Base-by-base conservation (phyloP, 2,113 vertebrate species). In the Syngnathoides biaculeatus region DNA sequence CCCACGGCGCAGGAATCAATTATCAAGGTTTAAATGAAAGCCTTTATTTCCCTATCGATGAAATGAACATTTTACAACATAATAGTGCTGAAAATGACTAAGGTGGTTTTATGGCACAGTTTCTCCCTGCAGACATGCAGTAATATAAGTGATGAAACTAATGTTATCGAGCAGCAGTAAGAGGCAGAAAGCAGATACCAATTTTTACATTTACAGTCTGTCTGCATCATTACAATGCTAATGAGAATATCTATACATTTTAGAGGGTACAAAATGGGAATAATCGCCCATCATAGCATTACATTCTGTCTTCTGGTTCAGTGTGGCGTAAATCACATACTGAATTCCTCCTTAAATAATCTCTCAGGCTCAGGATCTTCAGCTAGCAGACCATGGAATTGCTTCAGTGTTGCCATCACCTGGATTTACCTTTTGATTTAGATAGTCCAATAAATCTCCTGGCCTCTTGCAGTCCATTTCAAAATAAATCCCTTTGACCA, bases 401-500 rank as follows among this genome's bases (percentile, higher is more conserved):
- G 73, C 75, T 66, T 61, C 62, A 26, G 35, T 73, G 72, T 71
- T 65, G 55, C 68, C 64, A 55, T 81, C 66, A 72, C 38, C 38
- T 42, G 39, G n/a, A 48, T 77, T 75, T 48, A 63, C 40, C 75
- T 62, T 55, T 56, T 47, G 14, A 69, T 48, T 50, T 73, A 59
- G 71, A 72, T 17, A n/a, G 57, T 71, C 60, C 53, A 61, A 20
- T 27, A 60, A 67, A 74, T 76, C 47, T 68, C 45, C 59, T 39
- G 6, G 26, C 47, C 69, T 70, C 42, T 24, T 53, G 66, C 56
- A 47, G 64, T 58, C 69, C 20, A 59, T 47, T 59, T 68, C 42
- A 68, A 67, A 77, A 58, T 68, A 69, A 68, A 71, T 62, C 8
- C 26, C 67, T 77, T 71, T 77, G 63, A 84, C 79, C 13, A 14